A percentile compares a stretch with the other conserved stretches of the same genome.
Evolutionary conservation across 2,113 vertebrate genomes (phyloP).

Genomic region (Oxyura jamaicensis): DNA sequence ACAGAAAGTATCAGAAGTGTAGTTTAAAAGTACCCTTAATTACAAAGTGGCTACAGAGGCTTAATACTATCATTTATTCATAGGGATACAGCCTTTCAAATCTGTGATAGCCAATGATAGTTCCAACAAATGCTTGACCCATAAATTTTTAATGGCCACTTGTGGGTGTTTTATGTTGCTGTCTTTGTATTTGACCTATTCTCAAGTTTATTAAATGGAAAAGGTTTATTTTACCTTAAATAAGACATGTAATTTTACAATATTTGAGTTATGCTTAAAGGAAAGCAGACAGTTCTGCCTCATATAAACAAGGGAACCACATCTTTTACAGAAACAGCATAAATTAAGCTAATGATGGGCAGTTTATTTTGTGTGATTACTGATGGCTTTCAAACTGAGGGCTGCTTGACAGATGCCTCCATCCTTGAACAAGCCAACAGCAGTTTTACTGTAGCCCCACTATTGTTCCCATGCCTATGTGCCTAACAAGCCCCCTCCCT

Average conservation of each 20-base stretch:
- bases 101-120: slow-evolving; percentile 37
- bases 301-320: slow-evolving; percentile 20
- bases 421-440: slow-evolving; percentile 6
- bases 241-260: slow-evolving; percentile 15
- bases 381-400: slow-evolving; percentile 29
- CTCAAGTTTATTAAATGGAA: slow-evolving; percentile 57
- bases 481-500: neutral
- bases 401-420: slow-evolving; percentile 21
- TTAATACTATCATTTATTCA: slow-evolving; percentile 28
- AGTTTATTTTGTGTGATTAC: slow-evolving; percentile 33
- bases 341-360: slow-evolving; percentile 39
- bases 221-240: slow-evolving; percentile 53
- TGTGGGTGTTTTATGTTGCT: slow-evolving; percentile 52
- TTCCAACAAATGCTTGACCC: slow-evolving; percentile 30
- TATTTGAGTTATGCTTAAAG: neutral
- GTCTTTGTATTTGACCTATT: slow-evolving; percentile 53
- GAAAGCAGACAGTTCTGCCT: slow-evolving; percentile 17
- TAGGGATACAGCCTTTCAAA: slow-evolving; percentile 27
- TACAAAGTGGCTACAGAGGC: slow-evolving; percentile 25
- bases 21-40: slow-evolving; percentile 30
- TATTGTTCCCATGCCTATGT: neutral
- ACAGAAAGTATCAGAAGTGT: neutral
- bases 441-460: neutral
- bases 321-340: slow-evolving; percentile 30
- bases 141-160: slow-evolving; percentile 69